Conservation (phyloP, 1,140 invertebrate species). For the Wasmannia auropunctata region DNA sequence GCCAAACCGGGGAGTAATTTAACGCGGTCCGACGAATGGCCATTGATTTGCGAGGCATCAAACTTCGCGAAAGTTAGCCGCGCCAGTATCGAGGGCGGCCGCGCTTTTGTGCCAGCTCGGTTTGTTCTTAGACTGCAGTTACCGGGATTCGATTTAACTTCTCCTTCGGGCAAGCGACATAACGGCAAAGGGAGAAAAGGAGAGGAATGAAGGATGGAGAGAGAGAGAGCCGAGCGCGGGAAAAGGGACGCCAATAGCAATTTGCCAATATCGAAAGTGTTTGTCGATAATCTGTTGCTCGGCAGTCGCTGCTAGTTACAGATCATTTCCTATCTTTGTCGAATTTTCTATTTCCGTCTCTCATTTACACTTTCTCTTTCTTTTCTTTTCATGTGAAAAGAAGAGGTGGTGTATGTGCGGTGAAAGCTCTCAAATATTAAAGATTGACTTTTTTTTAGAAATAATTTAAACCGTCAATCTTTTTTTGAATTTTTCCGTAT, state of each 20-base stretch:
- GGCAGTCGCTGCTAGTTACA: constrained; percentile 63
- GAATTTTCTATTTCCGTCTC: background rate
- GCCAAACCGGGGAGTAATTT: constrained; percentile 74
- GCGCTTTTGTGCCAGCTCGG: constrained; percentile 43
- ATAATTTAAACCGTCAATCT: background rate
- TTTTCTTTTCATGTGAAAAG: background rate
- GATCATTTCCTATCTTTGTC: constrained; percentile 26
- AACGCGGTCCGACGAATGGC: constrained; percentile 76
- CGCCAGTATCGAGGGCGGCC: constrained; percentile 62
- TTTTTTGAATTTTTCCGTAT: background rate
- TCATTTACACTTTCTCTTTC: background rate
- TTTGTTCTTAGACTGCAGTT: constrained; percentile 79
- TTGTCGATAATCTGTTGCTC: constrained; percentile 72
- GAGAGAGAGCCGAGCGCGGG: constrained; percentile 56
- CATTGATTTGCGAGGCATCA: constrained; percentile 79
- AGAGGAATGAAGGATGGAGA: constrained; percentile 55
- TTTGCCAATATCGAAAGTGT: constrained; percentile 80
- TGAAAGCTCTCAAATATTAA: background rate
- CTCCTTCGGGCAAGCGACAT: constrained; percentile 69
- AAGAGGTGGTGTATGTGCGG: background rate
- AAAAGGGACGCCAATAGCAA: constrained; percentile 70
- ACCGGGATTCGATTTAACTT: constrained; percentile 82
- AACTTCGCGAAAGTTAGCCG: constrained; percentile 77
- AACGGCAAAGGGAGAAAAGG: constrained; percentile 61
- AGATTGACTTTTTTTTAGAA: background rate